Conservation (phyloP, 1,140 invertebrate genomes). For the Coelopa frigida region DNA sequence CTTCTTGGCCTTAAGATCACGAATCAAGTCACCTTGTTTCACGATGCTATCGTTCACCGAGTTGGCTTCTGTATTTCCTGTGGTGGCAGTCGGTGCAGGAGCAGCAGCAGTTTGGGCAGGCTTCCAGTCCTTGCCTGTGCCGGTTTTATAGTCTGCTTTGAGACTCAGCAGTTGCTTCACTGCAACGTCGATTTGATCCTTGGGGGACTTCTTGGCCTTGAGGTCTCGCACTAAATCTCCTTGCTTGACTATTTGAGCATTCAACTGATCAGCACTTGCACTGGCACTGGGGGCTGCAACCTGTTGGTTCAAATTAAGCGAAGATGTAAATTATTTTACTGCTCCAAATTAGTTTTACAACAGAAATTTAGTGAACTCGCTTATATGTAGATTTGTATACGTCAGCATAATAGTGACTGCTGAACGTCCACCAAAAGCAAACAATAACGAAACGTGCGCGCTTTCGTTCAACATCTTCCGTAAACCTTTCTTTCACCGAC, state of each 20-base stretch:
- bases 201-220: slow-evolving; percentile 57
- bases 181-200: slow-evolving; percentile 52
- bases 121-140: slow-evolving; percentile 55
- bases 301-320: too few species aligned
- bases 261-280: slow-evolving; percentile 18
- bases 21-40: slow-evolving; percentile 62
- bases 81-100: slow-evolving; percentile 5
- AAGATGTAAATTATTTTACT: too few species aligned
- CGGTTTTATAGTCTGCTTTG: slow-evolving; percentile 48
- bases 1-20: slow-evolving; percentile 61
- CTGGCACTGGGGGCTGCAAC: neutral
- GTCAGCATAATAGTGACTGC: too few species aligned
- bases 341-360: too few species aligned
- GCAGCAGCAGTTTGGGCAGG: slow-evolving; percentile 29
- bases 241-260: slow-evolving; percentile 50
- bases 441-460: too few species aligned
- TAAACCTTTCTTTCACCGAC: too few species aligned
- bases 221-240: slow-evolving; percentile 65
- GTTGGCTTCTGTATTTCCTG: slow-evolving; percentile 17
- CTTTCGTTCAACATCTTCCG: too few species aligned
- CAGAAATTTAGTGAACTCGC: too few species aligned
- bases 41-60: slow-evolving; percentile 41
- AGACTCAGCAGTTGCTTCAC: slow-evolving; percentile 51
- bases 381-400: too few species aligned
- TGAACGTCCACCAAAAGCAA: too few species aligned